Evolutionary conservation across 2,113 vertebrate genomes (phyloP).

Genomic region (Sigmodon hispidus): DNA sequence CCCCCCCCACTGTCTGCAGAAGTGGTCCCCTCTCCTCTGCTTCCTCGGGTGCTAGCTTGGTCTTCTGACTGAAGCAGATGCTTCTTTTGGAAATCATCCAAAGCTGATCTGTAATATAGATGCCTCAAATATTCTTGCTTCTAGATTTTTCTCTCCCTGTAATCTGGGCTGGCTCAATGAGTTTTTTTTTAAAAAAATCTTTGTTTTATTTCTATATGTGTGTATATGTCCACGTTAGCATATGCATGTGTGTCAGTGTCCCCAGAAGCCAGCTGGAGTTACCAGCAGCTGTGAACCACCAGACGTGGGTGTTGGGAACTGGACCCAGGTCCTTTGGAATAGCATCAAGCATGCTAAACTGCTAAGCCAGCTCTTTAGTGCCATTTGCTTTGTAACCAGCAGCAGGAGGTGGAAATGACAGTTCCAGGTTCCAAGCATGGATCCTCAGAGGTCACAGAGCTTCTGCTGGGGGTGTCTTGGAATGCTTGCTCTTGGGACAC

Average conservation of each 20-base stretch:
- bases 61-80: background rate
- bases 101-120: background rate
- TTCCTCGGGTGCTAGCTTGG: background rate
- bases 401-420: background rate
- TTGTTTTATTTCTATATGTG: background rate
- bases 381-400: background rate
- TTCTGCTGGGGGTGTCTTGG: background rate
- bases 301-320: background rate
- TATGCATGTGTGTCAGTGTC: background rate
- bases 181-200: background rate
- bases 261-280: background rate
- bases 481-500: background rate
- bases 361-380: background rate
- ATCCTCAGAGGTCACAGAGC: background rate
- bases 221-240: background rate
- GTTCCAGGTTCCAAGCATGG: background rate
- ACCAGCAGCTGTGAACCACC: background rate
- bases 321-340: background rate
- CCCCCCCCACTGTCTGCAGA: background rate
- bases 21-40: background rate
- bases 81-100: constrained; percentile 30
- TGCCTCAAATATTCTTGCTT: background rate
- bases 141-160: background rate
- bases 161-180: background rate
- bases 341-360: background rate